Conservation (phyloP, 2,888 invertebrate species). For the Amphipyra berbera region DNA sequence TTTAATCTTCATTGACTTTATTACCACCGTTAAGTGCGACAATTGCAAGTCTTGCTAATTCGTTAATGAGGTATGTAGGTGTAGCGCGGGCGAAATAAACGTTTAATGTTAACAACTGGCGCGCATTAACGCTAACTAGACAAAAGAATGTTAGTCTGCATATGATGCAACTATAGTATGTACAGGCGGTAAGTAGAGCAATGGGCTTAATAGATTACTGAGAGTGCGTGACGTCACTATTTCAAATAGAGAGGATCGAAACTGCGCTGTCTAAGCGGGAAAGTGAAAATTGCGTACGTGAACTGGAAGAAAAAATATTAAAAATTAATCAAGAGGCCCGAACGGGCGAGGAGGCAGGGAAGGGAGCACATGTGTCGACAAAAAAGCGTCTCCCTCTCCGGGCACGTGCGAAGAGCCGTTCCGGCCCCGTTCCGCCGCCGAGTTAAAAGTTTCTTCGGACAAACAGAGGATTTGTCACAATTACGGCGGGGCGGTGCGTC, state of each 20-base stretch:
- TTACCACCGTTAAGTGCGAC: constrained; percentile 81
- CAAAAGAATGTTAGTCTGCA: constrained; percentile 69
- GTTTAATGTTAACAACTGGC: constrained; percentile 79
- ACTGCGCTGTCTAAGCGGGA: constrained; percentile 77
- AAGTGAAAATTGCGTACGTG: constrained; percentile 90
- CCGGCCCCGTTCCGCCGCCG: constrained; percentile 82
- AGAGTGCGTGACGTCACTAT: constrained; percentile 66
- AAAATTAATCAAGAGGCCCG: constrained; percentile 88
- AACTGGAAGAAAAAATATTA: constrained; percentile 89
- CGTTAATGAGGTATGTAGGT: constrained; percentile 88
- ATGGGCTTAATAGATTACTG: constrained; percentile 70
- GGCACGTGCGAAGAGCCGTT: constrained; percentile 88
- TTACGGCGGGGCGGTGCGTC: constrained; percentile 87
- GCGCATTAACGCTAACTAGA: constrained; percentile 78
- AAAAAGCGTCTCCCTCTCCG: constrained; percentile 85
- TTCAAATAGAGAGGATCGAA: constrained; percentile 58
- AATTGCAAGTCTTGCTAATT: constrained; percentile 87
- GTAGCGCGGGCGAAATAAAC: constrained; percentile 88
- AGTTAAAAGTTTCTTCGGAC: constrained; percentile 90
- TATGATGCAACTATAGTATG: constrained; percentile 64
- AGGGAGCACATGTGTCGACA: constrained; percentile 88
- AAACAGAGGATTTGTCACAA: constrained; percentile 90
- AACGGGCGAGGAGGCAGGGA: constrained; percentile 61
- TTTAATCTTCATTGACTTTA: constrained; percentile 78
- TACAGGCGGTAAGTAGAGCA: constrained; percentile 53